Percentiles rank a stretch among this genome's conserved stretches.
Evolutionary conservation across 2,113 vertebrate genomes (phyloP).

Genomic region (human): DNA sequence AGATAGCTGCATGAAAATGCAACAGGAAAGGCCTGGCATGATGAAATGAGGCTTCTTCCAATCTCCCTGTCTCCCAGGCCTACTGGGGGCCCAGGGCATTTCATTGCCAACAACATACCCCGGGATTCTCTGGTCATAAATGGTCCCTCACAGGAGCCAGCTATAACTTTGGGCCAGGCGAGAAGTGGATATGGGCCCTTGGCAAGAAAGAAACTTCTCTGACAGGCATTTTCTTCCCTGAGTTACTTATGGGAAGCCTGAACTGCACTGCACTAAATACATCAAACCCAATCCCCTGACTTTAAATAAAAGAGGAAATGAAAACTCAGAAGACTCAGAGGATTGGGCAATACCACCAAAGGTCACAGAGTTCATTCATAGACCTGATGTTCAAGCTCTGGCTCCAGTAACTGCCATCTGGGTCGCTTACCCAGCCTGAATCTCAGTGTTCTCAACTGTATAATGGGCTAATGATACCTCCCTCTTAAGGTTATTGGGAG

Average conservation of each 20-base stretch:
- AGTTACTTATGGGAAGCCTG: background rate
- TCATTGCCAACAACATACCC: background rate
- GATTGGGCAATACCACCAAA: background rate
- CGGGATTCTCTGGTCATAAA: background rate
- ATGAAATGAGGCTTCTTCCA: background rate
- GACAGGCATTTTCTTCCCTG: background rate
- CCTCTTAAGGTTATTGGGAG: background rate
- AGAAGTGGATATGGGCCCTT: no score
- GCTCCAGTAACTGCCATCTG: background rate
- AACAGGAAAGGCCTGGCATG: background rate
- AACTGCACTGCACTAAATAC: background rate
- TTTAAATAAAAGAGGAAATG: background rate
- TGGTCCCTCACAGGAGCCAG: background rate
- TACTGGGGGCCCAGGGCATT: background rate
- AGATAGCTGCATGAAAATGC: background rate
- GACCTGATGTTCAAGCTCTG: background rate
- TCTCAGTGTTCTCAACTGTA: background rate
- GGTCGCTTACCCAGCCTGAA: background rate
- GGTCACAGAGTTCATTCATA: background rate
- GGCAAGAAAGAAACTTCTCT: background rate
- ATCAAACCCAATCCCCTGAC: background rate
- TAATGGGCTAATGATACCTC: background rate
- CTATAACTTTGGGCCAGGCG: background rate
- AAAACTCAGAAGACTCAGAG: background rate
- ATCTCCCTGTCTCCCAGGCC: background rate